Evolutionary conservation across 2,113 vertebrate species (phyloP), one percentile per base, ranked within the genome.

Genomic region (Elanus axillaris): DNA sequence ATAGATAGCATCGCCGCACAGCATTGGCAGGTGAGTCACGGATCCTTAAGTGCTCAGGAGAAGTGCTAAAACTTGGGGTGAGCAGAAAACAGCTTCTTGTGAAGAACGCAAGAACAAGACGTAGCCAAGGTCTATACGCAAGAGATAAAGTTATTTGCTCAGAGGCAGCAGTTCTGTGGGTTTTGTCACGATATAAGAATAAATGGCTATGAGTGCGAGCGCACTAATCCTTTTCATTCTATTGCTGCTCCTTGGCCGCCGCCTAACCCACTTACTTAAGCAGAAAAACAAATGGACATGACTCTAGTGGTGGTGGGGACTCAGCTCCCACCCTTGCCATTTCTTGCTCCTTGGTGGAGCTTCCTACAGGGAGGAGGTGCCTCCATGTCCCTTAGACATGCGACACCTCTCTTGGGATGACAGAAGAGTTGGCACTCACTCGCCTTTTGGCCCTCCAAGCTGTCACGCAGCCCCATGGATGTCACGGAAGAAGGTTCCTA

Each of bases 21-120:
- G 0, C 34, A 3, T 19, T 3, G 0, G 18, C 0, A 3, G 7
- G 15, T 1, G 22, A 32, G 16, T 19, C 27, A 19, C 11, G 1
- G 0, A 6, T 3, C 58, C 12, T 7, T 15, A 7, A 10, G 11
- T 11, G 43, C 55, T 62, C 42, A n/a, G 36, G 25, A n/a, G 52
- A 47, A 32, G 22, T 6, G 25, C 22, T 19, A 58, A 47, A 52
- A 47, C 26, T 6, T 13, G 15, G 16, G 22, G 18, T 22, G 8
- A 14, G 26, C 11, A 60, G 74, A 26, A 22, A 50, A 42, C 20
- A 42, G 6, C 3, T 38, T 34, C 23, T 19, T 4, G 11, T 11
- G 48, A 75, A 47, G 27, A 85, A 20, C 2, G 2, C 9, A n/a
- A 21, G 43, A 68, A 11, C 29, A 22, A 29, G 53, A 16, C 1